Evolutionary conservation across 1,140 invertebrate species (phyloP).

Genomic region (Liolophura sinensis): DNA sequence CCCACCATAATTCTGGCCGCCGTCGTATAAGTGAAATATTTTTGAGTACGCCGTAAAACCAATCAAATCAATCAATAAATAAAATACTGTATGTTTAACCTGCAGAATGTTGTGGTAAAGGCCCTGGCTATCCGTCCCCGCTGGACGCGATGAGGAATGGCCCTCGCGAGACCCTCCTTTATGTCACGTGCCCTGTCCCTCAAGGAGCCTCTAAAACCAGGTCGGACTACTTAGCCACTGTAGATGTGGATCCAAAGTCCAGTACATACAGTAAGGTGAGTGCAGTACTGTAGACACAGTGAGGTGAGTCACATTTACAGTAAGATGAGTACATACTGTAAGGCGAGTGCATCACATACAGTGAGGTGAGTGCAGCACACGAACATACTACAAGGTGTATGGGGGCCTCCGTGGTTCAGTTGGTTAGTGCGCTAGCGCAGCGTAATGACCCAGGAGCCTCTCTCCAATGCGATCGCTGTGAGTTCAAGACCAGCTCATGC

Average conservation of each 20-base stretch:
- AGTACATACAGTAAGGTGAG: conserved; percentile 81
- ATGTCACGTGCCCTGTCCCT: conserved; percentile 72
- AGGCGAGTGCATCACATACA: background rate
- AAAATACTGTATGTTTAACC: background rate
- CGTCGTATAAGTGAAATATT: no score
- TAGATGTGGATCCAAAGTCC: conserved; percentile 89
- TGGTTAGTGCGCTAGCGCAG: no score
- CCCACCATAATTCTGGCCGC: no score
- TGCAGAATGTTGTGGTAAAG: conserved; percentile 31
- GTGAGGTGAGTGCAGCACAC: background rate
- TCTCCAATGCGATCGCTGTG: no score
- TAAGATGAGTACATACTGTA: background rate
- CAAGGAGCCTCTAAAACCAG: conserved; percentile 26
- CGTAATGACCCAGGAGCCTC: no score
- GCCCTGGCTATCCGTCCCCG: conserved; percentile 64
- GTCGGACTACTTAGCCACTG: conserved; percentile 85
- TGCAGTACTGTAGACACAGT: background rate
- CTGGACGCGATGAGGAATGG: conserved; percentile 78
- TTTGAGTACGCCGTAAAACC: no score
- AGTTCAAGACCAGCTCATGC: no score
- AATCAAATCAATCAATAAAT: no score
- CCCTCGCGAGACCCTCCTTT: conserved; percentile 81
- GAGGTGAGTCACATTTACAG: no score
- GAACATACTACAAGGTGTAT: background rate
- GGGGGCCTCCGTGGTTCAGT: no score